Evolutionary conservation across 2,888 invertebrate genomes (phyloP).

Genomic region (Callimorpha dominula): DNA sequence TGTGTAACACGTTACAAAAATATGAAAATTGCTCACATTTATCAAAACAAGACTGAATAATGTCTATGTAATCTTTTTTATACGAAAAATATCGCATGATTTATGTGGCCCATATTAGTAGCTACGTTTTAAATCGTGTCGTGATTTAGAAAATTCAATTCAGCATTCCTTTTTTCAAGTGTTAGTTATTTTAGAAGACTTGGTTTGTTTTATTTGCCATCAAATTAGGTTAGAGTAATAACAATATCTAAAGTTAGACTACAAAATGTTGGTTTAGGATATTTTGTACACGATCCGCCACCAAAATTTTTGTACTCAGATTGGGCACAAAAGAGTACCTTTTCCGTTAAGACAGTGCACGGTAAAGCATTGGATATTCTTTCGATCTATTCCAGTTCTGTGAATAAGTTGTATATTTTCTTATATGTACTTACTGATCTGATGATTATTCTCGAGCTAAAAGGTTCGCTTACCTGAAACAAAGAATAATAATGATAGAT

Average conservation of each 20-base stretch:
- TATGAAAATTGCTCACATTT: constrained; percentile 44
- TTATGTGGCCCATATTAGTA: constrained; percentile 41
- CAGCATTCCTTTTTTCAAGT: constrained; percentile 22
- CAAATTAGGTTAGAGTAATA: constrained; percentile 15
- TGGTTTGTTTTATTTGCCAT: constrained; percentile 1
- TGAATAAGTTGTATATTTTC: not conserved
- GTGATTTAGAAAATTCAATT: constrained; percentile 25
- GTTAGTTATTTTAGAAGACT: constrained; percentile 15
- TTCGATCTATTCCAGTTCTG: too few relatives aligned
- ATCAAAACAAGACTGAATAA: constrained; percentile 44
- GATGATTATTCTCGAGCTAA: constrained; percentile 42
- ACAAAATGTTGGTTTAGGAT: constrained; percentile 7
- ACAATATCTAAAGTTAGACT: not conserved
- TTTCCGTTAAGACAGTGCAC: not conserved
- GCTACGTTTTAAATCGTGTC: constrained; percentile 25
- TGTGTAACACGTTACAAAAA: constrained; percentile 25
- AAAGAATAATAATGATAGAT: constrained; percentile 65
- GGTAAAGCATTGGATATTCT: too few relatives aligned
- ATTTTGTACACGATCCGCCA: not conserved
- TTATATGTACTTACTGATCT: constrained; percentile 54
- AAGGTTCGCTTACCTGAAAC: constrained; percentile 72
- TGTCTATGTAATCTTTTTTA: constrained; percentile 37
- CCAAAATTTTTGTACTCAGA: not conserved
- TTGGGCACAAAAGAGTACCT: not conserved
- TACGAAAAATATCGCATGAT: constrained; percentile 35